Percentiles rank a stretch among this genome's conserved stretches.
phyloP scores from a whole-genome alignment of 2,113 vertebrate genomes.

The Oxygymnocypris stewartii region DNA sequence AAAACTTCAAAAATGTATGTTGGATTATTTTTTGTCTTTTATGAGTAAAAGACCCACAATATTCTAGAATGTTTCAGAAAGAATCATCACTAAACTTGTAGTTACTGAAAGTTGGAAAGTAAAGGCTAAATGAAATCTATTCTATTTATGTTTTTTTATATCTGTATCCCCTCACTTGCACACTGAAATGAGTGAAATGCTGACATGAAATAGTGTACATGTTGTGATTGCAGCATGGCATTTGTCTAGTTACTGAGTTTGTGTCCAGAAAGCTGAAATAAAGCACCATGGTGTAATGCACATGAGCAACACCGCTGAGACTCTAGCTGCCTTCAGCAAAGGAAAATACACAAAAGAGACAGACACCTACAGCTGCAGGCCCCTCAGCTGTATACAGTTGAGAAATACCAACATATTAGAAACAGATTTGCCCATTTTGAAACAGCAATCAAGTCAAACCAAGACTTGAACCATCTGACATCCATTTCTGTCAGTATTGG shows the following conservation, averaged over 20 bases:
- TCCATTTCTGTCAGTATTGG: not conserved
- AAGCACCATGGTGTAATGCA: not conserved
- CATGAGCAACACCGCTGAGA: not conserved
- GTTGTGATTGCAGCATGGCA: not conserved
- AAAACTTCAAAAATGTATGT: too few relatives aligned
- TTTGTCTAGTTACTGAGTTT: not conserved
- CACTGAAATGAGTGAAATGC: not conserved
- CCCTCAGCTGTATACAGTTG: not conserved
- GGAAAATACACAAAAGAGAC: constrained; percentile 2
- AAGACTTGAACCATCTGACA: not conserved
- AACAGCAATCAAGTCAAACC: not conserved
- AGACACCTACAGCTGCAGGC: not conserved
- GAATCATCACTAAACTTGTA: not conserved
- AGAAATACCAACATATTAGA: constrained; percentile 1
- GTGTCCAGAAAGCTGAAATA: not conserved
- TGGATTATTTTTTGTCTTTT: too few relatives aligned
- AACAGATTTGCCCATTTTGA: constrained; percentile 4
- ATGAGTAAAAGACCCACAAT: too few relatives aligned
- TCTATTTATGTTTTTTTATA: not conserved
- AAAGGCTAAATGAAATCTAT: not conserved
- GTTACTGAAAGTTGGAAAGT: not conserved
- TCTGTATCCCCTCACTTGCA: not conserved
- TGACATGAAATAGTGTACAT: not conserved
- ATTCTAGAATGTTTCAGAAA: too few relatives aligned
- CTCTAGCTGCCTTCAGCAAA: not conserved